Base-by-base conservation (phyloP, 2,113 vertebrate genomes). In the Tragelaphus buxtoni region DNA sequence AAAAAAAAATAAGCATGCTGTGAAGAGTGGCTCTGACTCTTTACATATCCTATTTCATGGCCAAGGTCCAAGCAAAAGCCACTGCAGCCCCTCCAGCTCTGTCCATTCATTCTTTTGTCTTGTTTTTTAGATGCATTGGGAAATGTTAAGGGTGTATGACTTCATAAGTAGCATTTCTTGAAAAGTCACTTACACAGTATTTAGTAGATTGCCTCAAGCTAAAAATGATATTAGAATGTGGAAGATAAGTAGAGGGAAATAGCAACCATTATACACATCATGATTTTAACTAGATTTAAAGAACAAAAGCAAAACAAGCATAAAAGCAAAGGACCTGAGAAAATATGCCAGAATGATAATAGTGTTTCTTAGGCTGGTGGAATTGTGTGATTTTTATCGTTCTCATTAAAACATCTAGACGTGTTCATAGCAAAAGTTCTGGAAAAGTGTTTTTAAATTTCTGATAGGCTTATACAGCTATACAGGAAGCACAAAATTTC, bases 1-100 rank as follows among this genome's bases (percentile, higher is more conserved):
- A 98, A 98, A 98, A 98, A 42, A 42, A 42, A 42, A 42, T 42
- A 42, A 42, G 51, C 53, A 58, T 83, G 76, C 56, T 49, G 49
- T 51, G 77, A 83, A 69, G 28, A 51, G 28, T 74, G 60, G 76
- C 65, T 69, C 32, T 92, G 65, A 81, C 26, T 45, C 16, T 81
- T 17, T 80, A 42, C 28, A 65, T 42, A 51, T 1, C 56, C 17
- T 84, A 4, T 79, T 69, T 92, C 65, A 79, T 24, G 65, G 13
- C n/a, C 35, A 56, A 63, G 10, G 16, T 88, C 47, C 24, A 79
- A 92, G 69, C n/a, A 85, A 53, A 74, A 80, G 53, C 45, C 53
- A 32, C 45, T 91, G 30, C 5, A 76, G 11, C 28, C 45, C 35
- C 9, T n/a, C 32, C 10, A n/a, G 10, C 28, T 81, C 42, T 82